phyloP scores from a whole-genome alignment of 2,888 invertebrate genomes.

The Archaeoteleia sp. region DNA sequence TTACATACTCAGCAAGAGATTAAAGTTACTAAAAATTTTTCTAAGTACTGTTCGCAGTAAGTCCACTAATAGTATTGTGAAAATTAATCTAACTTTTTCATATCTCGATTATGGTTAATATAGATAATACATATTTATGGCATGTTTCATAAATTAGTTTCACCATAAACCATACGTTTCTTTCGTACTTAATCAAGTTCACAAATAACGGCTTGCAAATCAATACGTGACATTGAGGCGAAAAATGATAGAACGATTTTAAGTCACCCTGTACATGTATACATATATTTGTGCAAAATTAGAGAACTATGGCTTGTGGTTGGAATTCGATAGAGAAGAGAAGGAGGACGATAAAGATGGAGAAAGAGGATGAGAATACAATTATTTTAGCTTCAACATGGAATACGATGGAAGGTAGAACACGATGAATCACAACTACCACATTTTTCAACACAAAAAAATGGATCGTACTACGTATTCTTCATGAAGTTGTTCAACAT shows the following conservation, averaged over 20 bases:
- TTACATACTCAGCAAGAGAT: no score
- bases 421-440: conserved; percentile 9
- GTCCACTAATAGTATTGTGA: no score
- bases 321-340: conserved; percentile 11
- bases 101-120: no score
- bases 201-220: no score
- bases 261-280: conserved; percentile 1
- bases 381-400: conserved; percentile 15
- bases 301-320: conserved; percentile 21
- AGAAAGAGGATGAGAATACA: conserved; percentile 20
- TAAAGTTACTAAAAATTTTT: no score
- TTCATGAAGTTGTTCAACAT: neutral
- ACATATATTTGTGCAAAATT: conserved; percentile 10
- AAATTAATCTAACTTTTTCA: no score
- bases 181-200: no score
- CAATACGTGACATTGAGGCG: neutral
- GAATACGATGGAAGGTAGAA: conserved; percentile 7
- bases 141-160: no score
- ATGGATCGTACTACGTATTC: neutral
- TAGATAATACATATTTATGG: no score
- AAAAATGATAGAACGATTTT: neutral
- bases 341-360: conserved; percentile 1
- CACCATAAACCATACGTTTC: no score
- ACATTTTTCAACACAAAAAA: neutral
- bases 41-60: no score